phyloP scores from a whole-genome alignment of 2,888 invertebrate genomes.

The Papilio gigon region DNA sequence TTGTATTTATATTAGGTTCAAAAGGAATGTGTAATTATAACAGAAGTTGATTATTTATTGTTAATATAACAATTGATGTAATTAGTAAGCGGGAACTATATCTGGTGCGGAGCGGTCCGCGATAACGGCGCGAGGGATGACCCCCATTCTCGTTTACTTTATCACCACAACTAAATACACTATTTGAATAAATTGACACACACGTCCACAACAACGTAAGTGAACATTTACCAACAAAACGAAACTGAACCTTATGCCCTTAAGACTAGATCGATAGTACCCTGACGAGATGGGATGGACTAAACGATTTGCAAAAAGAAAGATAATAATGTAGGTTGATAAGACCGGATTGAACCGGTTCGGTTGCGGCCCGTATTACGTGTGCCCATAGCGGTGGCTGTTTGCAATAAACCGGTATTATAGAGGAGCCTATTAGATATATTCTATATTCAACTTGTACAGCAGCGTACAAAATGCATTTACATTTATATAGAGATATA shows the following conservation, averaged over 20 bases:
- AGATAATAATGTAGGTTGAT: slow-evolving; percentile 74
- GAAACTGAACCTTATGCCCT: slow-evolving; percentile 44
- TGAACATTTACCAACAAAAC: background rate
- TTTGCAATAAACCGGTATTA: background rate
- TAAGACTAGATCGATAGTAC: slow-evolving; percentile 43
- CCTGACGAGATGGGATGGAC: slow-evolving; percentile 46
- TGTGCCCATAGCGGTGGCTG: background rate
- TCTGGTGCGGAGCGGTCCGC: slow-evolving; percentile 55
- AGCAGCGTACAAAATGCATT: no score
- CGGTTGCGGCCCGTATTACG: slow-evolving; percentile 27
- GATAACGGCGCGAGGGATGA: slow-evolving; percentile 56
- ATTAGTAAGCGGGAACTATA: slow-evolving; percentile 52
- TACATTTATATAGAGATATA: no score
- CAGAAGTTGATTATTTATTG: background rate
- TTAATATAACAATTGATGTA: slow-evolving; percentile 45
- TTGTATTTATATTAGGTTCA: no score
- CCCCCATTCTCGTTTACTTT: slow-evolving; percentile 71
- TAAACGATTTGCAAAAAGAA: slow-evolving; percentile 71
- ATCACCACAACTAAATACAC: slow-evolving; percentile 62
- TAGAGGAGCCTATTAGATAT: background rate
- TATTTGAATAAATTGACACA: slow-evolving; percentile 68
- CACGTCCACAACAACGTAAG: slow-evolving; percentile 49
- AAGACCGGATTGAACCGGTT: slow-evolving; percentile 62
- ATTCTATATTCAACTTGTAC: no score
- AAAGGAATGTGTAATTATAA: background rate